A percentile compares a stretch with the other conserved stretches of the same genome.
These are phyloP conservation scores for Drosophila persimilis DNA, from an alignment of 1,140 invertebrate species.

Conservation along the genomic window DNA sequence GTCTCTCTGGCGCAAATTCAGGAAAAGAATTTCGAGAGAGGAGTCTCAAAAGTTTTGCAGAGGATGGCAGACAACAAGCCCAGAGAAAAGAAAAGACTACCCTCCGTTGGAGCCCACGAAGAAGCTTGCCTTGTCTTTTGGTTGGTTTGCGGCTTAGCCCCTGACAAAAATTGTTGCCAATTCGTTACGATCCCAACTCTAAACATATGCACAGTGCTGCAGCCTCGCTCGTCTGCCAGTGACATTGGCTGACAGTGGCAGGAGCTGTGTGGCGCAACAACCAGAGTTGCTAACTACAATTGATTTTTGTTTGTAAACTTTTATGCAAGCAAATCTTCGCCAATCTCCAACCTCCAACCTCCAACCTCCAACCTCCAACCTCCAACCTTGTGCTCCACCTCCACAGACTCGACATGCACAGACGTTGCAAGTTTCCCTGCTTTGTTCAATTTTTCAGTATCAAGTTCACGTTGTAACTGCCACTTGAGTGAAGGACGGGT, in stretches of 20 bases:
- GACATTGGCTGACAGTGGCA: constrained; percentile 10
- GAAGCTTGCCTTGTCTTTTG: constrained; percentile 1
- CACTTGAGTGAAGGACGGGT: constrained; percentile 47
- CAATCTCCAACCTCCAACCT: constrained; percentile 18
- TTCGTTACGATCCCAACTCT: constrained; percentile 28
- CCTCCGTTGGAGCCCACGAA: neutral
- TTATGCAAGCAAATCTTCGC: constrained; percentile 61
- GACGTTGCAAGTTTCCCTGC: constrained; percentile 29
- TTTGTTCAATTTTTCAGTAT: constrained; percentile 55
- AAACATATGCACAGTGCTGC: constrained; percentile 21
- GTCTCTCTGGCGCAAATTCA: constrained; percentile 17
- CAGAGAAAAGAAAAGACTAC: no score
- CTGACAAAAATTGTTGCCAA: constrained; percentile 7
- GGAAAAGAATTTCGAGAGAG: constrained; percentile 1
- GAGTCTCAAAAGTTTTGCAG: neutral
- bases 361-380: neutral
- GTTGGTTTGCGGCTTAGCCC: constrained; percentile 24
- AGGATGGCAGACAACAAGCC: no score
- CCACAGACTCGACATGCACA: neutral
- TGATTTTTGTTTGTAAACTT: constrained; percentile 73
- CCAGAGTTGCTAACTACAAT: constrained; percentile 21
- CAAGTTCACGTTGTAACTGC: constrained; percentile 61
- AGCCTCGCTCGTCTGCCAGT: constrained; percentile 5
- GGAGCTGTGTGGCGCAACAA: neutral
- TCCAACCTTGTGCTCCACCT: no score